Evolutionary conservation across 2,113 vertebrate species (phyloP).

Genomic region (Empidonax alnorum): DNA sequence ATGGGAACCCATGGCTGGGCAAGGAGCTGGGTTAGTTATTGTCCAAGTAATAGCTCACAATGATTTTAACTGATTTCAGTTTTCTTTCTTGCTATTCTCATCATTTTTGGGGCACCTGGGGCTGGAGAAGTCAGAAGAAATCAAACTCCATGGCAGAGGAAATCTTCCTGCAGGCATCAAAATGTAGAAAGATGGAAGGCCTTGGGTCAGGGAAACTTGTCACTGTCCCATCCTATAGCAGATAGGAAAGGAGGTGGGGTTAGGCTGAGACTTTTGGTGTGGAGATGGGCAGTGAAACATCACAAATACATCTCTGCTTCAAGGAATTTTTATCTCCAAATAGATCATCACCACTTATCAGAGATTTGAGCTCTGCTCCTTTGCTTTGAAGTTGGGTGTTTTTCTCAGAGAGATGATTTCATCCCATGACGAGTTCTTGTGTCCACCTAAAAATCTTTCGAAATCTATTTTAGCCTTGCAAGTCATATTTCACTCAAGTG

Average conservation of each 20-base stretch:
- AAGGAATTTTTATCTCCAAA: not conserved
- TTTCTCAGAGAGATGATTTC: not conserved
- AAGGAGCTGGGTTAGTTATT: not conserved
- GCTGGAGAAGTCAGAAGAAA: not conserved
- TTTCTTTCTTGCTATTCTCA: not conserved
- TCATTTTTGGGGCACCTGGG: not conserved
- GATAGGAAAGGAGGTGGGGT: not conserved
- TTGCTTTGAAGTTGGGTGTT: not conserved
- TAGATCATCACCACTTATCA: not conserved
- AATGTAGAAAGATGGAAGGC: not conserved
- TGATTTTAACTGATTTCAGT: not conserved
- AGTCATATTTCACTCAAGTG: not conserved
- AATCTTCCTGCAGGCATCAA: not conserved
- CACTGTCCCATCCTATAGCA: not conserved
- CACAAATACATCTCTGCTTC: not conserved
- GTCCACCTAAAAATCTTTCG: not conserved
- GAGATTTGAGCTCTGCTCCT: not conserved
- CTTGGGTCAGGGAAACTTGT: not conserved
- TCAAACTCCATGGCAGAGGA: not conserved
- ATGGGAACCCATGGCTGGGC: not conserved
- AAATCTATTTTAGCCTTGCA: not conserved
- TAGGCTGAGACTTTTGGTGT: not conserved
- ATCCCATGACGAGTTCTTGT: not conserved
- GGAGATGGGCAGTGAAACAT: not conserved
- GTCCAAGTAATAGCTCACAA: not conserved